Evolutionary conservation across 2,888 invertebrate species (phyloP).

Genomic region (Cheiracanthium punctorium): DNA sequence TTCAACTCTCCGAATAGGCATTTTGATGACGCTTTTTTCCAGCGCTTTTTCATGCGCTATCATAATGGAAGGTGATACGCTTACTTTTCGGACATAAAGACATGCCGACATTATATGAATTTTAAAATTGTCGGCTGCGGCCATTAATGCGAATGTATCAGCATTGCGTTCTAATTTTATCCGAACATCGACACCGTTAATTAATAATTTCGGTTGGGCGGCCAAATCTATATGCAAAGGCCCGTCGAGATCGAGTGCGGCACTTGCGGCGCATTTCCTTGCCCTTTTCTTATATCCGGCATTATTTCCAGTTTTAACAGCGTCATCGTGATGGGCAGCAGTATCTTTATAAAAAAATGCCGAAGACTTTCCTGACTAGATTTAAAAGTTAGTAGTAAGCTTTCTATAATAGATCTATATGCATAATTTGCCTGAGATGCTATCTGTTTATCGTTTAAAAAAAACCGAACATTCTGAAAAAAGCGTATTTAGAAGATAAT

Average conservation of each 20-base stretch:
- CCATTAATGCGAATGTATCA: slow-evolving; percentile 9
- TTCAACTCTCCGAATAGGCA: not conserved
- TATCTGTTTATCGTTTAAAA: too few species aligned
- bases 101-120: not conserved
- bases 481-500: slow-evolving; percentile 41
- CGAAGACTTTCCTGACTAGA: not conserved
- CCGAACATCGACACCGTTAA: not conserved
- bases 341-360: too few species aligned
- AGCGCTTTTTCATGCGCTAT: slow-evolving; percentile 19
- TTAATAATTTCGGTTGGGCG: slow-evolving; percentile 14
- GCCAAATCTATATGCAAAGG: slow-evolving; percentile 19
- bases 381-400: not conserved
- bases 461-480: too few species aligned
- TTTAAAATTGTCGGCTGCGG: not conserved
- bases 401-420: slow-evolving; percentile 30
- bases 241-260: slow-evolving; percentile 2
- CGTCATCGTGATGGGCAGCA: too few species aligned
- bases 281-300: not conserved
- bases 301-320: too few species aligned
- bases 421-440: slow-evolving; percentile 26
- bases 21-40: slow-evolving; percentile 7
- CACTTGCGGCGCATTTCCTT: not conserved
- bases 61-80: slow-evolving; percentile 20
- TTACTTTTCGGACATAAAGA: slow-evolving; percentile 15
- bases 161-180: not conserved